Evolutionary conservation across 2,888 invertebrate species (phyloP).

Genomic region (Thecophora atra): DNA sequence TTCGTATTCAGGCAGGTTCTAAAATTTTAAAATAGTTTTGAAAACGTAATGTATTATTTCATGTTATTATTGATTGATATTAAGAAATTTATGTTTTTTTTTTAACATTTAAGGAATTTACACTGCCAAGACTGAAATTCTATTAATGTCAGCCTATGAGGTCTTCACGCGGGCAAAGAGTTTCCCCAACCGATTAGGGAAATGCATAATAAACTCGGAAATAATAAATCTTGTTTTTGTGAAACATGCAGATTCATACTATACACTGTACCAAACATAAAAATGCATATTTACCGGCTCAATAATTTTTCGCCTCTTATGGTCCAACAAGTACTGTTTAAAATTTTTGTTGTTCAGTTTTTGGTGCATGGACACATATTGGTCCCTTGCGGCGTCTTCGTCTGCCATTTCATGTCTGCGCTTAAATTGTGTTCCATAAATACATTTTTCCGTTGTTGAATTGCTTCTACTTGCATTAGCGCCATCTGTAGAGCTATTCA

Average conservation of each 20-base stretch:
- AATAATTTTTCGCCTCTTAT: slow-evolving; percentile 76
- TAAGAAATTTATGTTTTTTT: neutral
- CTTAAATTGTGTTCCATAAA: slow-evolving; percentile 58
- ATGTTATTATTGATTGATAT: neutral
- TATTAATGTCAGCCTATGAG: no score
- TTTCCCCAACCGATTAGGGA: no score
- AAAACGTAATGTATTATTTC: neutral
- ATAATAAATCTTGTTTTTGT: neutral
- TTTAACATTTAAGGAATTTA: no score
- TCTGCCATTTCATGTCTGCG: slow-evolving; percentile 52
- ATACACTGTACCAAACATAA: neutral
- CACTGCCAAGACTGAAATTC: no score
- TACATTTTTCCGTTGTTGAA: slow-evolving; percentile 56
- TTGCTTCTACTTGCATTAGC: slow-evolving; percentile 32
- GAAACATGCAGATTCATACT: neutral
- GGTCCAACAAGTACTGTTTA: slow-evolving; percentile 75
- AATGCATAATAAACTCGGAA: no score
- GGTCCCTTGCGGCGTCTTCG: slow-evolving; percentile 52
- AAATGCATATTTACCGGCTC: slow-evolving; percentile 70
- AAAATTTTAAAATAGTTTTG: slow-evolving; percentile 49
- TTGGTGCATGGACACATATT: slow-evolving; percentile 50
- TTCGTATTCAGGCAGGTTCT: slow-evolving; percentile 80
- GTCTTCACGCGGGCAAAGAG: no score
- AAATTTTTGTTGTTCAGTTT: slow-evolving; percentile 56
- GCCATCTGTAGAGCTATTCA: neutral